Base-by-base conservation (phyloP, 2,113 vertebrate species). In the Mastomys natalensis region DNA sequence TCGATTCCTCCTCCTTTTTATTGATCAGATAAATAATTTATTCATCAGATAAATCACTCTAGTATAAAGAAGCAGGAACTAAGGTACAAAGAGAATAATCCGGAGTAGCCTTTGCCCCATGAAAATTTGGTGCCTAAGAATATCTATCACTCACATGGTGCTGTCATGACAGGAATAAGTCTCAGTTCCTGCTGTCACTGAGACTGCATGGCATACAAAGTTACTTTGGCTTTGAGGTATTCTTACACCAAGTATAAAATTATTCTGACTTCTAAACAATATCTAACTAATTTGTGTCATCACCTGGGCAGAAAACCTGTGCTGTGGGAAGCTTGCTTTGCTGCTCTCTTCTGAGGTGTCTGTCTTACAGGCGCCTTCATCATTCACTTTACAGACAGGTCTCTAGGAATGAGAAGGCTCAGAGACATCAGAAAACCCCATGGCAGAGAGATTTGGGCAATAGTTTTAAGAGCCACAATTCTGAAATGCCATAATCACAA, bases 151-250 rank as follows among this genome's bases (percentile, higher is more conserved):
- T 9, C 5, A 34, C 4, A n/a, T 77, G 77, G 7, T 43, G 11
- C 24, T 37, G 5, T 85, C n/a, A 24, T 64, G 31, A 21, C 24
- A 45, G 72, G n/a, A 64, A 62, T 0, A 2, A 1, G 2, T 4
- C 1, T 17, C 24, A 48, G 13, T 48, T 0, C 12, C 55, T 89
- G 66, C 40, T 84, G 10, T 81, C 66, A 1, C 7, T 40, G 26
- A 80, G 19, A 37, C 78, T 66, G 24, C 1, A 12, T 29, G 87
- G 78, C 62, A 37, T 6, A 17, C n/a, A 62, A 45, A 58, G 58
- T 82, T 76, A 93, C 68, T 86, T 43, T 73, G 19, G 48, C 45
- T 92, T 72, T 60, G 68, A 74, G 84, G 43, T 73, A 77, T 89
- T 90, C 40, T 95, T 43, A 53, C 1, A 29, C 0, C 40, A 24